Percentiles rank a stretch among this genome's conserved stretches.
phyloP scores from a whole-genome alignment of 2,113 vertebrate genomes.

The Lophura nycthemera region DNA sequence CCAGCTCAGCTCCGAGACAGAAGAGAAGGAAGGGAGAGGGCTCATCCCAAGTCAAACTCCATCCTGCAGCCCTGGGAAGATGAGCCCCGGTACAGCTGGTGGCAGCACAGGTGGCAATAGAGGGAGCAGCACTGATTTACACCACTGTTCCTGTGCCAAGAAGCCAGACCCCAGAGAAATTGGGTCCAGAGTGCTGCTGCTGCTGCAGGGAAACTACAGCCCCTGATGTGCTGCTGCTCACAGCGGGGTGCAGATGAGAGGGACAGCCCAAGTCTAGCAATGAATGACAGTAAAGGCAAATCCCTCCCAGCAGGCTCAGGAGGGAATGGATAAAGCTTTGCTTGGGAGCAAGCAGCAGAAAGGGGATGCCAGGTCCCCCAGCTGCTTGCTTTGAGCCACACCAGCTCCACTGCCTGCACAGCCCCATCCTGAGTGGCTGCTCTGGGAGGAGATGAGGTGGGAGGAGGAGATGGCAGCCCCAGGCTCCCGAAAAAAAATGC shows the following conservation, averaged over 20 bases:
- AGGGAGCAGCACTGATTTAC: not conserved
- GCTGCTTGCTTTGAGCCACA: not conserved
- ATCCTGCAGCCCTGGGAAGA: fast-evolving
- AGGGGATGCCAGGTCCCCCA: not conserved
- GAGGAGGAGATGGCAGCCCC: conserved; percentile 51
- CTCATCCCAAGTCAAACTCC: fast-evolving
- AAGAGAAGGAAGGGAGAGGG: not conserved
- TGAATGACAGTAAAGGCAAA: not conserved
- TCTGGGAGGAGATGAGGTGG: not conserved
- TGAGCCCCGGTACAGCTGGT: fast-evolving
- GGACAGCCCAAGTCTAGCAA: not conserved
- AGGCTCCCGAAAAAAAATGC: conserved; percentile 54
- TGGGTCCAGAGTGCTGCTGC: not conserved
- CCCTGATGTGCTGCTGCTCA: not conserved
- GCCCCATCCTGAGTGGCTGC: not conserved
- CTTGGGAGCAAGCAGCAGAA: not conserved
- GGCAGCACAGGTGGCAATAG: fast-evolving
- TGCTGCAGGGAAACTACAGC: not conserved
- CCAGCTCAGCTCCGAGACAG: not conserved
- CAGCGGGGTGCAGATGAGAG: not conserved
- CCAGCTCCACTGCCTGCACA: not conserved
- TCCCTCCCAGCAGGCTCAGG: not conserved
- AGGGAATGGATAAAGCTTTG: fast-evolving
- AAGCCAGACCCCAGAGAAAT: not conserved
- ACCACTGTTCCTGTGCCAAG: fast-evolving